These are phyloP conservation scores for Blera fallax DNA, from an alignment of 2,888 invertebrate species.

Conservation along the genomic window DNA sequence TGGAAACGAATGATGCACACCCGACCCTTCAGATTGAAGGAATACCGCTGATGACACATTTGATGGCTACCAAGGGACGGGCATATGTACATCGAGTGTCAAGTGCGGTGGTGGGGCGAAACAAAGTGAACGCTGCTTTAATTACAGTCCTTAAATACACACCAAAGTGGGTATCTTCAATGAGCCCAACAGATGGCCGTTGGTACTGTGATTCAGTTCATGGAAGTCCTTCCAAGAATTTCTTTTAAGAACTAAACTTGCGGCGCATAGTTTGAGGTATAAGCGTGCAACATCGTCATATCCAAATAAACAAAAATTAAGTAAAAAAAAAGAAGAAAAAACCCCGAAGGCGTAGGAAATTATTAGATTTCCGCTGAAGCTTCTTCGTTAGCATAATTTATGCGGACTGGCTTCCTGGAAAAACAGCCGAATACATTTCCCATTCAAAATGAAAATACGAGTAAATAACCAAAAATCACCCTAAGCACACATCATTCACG, in stretches of 20 bases:
- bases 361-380: too few species aligned
- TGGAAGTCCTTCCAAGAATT: too few species aligned
- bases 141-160: slow-evolving; percentile 28
- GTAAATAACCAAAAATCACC: background rate
- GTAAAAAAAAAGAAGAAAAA: too few species aligned
- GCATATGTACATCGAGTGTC: slow-evolving; percentile 49
- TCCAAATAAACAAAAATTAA: too few species aligned
- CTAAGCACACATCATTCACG: background rate
- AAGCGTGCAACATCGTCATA: too few species aligned
- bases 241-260: too few species aligned
- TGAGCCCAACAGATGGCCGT: background rate
- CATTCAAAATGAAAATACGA: background rate
- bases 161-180: slow-evolving; percentile 27
- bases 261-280: too few species aligned
- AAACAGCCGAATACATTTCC: background rate
- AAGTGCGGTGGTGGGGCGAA: background rate
- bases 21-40: background rate
- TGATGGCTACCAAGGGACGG: slow-evolving; percentile 32
- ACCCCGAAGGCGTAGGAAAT: too few species aligned
- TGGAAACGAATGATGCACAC: background rate
- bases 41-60: slow-evolving; percentile 54
- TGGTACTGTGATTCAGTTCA: too few species aligned
- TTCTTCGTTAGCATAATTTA: background rate
- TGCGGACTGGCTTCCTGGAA: background rate
- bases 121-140: background rate